Base-by-base conservation (phyloP, 37 sponge, comb jelly and placozoan species). In the Amphimedon queenslandica region DNA sequence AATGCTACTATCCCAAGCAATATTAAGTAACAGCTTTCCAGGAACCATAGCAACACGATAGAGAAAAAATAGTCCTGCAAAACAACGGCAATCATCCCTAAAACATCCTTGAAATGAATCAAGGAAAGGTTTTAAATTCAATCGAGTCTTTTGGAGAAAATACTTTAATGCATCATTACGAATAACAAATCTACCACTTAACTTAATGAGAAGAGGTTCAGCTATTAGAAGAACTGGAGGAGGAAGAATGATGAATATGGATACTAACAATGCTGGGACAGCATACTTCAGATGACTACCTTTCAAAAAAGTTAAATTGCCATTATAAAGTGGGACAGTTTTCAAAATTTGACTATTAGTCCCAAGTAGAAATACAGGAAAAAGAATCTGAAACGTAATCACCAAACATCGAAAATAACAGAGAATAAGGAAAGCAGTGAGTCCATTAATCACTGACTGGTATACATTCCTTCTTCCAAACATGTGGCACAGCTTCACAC, bases 71-170 rank as follows among this genome's bases (percentile, higher is more conserved):
- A 60, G 28, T 25, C 61, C 61, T 11, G 61, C 61, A 60, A 60
- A 60, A n/a, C 8, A 11, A n/a, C 61, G 61, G 27, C 5, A 60
- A 25, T n/a, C 21, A n/a, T 60, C 61, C 21, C 21, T 60, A 25
- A 60, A 60, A 60, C 61, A 25, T 60, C 27, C 61, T 60, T 60
- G 61, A 60, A 60, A 60, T n/a, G 61, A 60, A 60, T 60, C 61
- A 60, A 60, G 61, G 21, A 60, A 60, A 60, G 61, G 61, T n/a
- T 25, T 60, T 6, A 60, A 6, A 5, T 25, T 60, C 21, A 60
- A 25, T 6, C 61, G 61, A 25, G 21, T 60, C 28, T 60, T 60
- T 5, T 25, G 5, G 21, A 25, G 27, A n/a, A n/a, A n/a, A n/a
- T n/a, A n/a, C 8, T 6, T n/a, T 60, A 6, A 6, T 60, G 21